A percentile compares a stretch with the other conserved stretches of the same genome.
phyloP scores from a whole-genome alignment of 2,113 vertebrate species.

The Ceuthmochares aereus region DNA sequence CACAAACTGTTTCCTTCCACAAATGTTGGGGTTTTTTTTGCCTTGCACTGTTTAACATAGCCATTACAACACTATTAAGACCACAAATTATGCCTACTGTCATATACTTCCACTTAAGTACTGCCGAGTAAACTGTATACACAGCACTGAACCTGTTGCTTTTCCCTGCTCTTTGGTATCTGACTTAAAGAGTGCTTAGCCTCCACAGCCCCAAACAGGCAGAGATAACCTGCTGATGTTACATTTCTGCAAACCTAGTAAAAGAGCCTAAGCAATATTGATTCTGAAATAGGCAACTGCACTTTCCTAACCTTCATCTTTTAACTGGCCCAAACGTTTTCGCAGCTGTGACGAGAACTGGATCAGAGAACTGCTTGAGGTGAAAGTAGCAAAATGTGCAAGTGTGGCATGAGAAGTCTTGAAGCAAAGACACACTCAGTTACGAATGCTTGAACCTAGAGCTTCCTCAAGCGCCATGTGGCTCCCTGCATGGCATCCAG shows the following conservation, averaged over 20 bases:
- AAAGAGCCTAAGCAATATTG: not conserved
- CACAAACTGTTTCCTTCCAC: slow-evolving; percentile 36
- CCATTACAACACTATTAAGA: not conserved
- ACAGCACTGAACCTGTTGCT: not conserved
- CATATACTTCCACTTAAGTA: not conserved
- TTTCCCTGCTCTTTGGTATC: not conserved
- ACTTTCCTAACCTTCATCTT: not conserved
- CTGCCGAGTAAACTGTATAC: not conserved
- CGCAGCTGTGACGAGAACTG: not conserved
- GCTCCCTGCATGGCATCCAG: not conserved
- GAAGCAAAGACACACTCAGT: not conserved
- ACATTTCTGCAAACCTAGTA: not conserved
- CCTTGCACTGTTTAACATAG: not conserved
- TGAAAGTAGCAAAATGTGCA: not conserved
- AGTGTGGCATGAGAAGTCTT: not conserved
- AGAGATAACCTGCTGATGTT: not conserved
- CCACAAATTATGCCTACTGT: slow-evolving; percentile 15
- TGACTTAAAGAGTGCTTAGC: not conserved
- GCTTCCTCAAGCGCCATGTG: accelerated
- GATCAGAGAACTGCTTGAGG: not conserved
- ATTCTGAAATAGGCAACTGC: not conserved
- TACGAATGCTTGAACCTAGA: not conserved
- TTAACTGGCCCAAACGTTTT: not conserved
- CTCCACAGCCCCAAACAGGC: not conserved
- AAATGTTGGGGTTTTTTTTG: not conserved